These are phyloP conservation scores for Shinisaurus crocodilurus DNA, from an alignment of 2,113 vertebrate genomes.

Conservation along the genomic window DNA sequence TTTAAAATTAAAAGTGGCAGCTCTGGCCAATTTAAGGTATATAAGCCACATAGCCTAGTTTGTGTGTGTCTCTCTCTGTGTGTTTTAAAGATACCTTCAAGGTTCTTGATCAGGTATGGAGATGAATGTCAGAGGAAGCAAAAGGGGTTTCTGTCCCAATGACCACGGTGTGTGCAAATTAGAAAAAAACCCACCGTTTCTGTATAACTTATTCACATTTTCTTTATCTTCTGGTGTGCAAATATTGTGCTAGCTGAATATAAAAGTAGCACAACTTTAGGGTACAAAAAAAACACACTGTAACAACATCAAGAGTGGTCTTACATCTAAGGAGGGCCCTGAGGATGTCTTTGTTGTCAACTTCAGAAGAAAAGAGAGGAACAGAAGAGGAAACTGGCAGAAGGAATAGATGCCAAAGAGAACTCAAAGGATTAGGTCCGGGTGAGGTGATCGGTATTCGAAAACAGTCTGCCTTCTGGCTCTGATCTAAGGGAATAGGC, in stretches of 20 bases:
- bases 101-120: conserved; percentile 82
- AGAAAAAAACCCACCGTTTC: conserved; percentile 74
- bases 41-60: conserved; percentile 66
- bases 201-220: conserved; percentile 89
- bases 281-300: conserved; percentile 91
- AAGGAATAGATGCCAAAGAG: conserved; percentile 99
- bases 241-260: conserved; percentile 99
- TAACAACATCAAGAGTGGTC: conserved; percentile 99
- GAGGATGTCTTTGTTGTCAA: conserved; percentile 99
- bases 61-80: not conserved
- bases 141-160: conserved; percentile 67
- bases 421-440: conserved; percentile 99
- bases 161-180: conserved; percentile 71
- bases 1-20: conserved; percentile 88
- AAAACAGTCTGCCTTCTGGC: conserved; percentile 99
- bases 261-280: conserved; percentile 99
- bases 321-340: conserved; percentile 99
- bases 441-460: conserved; percentile 99
- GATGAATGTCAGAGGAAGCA: conserved; percentile 75
- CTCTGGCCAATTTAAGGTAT: conserved; percentile 86
- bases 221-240: conserved; percentile 99
- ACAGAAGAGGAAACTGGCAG: conserved; percentile 99
- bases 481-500: conserved; percentile 99
- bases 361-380: conserved; percentile 99
- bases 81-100: conserved; percentile 69